These are phyloP conservation scores for Apistogramma diplotaenia DNA, from an alignment of 2,113 vertebrate genomes.

Conservation along the genomic window DNA sequence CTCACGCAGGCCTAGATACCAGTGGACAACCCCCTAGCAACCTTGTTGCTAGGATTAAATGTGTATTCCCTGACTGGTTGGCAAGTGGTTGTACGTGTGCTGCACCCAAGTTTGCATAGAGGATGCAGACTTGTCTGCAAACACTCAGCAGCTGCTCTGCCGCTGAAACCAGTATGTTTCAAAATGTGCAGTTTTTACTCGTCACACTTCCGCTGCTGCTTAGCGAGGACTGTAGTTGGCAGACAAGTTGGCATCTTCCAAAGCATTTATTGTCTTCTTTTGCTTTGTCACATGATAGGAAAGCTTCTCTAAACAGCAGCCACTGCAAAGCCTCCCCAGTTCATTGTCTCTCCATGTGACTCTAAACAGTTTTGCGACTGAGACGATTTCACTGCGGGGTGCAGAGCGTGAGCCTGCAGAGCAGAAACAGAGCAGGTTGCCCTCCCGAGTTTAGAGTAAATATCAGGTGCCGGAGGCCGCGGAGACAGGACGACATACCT, in stretches of 20 bases:
- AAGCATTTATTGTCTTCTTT: neutral
- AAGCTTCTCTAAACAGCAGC: neutral
- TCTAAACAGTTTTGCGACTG: slow-evolving; percentile 13
- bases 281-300: neutral
- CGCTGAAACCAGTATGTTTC: neutral
- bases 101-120: no score
- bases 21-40: neutral
- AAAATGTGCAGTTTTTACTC: neutral
- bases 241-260: neutral
- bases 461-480: slow-evolving; percentile 46
- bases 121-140: no score
- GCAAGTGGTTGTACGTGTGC: neutral
- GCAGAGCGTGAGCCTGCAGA: neutral
- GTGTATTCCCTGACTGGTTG: neutral
- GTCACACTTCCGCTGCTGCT: neutral
- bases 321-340: neutral
- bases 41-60: neutral
- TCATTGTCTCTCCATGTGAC: slow-evolving; percentile 28
- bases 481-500: slow-evolving; percentile 35
- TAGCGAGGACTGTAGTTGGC: neutral
- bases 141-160: no score
- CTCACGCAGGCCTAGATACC: neutral
- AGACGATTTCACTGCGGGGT: neutral
- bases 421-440: neutral
- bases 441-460: slow-evolving; percentile 28